Percentiles rank a stretch among this genome's conserved stretches.
These are phyloP conservation scores for Himantopus leucocephalus DNA, from an alignment of 2,113 vertebrate species.

Conservation along the genomic window DNA sequence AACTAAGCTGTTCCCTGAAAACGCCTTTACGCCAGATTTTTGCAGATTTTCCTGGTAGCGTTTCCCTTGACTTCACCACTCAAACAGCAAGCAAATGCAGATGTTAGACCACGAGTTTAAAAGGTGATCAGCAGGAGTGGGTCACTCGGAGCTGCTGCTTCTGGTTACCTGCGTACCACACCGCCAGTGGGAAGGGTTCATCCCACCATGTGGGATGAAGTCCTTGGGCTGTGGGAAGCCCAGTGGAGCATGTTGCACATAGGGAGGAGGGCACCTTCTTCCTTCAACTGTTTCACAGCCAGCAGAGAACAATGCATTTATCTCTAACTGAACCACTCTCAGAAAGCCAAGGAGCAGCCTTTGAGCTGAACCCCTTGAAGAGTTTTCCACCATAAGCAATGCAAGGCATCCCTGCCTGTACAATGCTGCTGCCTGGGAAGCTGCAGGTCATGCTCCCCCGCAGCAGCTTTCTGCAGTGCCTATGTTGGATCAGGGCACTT, in stretches of 20 bases:
- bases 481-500: not conserved
- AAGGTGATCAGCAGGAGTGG: not conserved
- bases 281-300: not conserved
- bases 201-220: fast-evolving
- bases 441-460: not conserved
- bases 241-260: fast-evolving
- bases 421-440: not conserved
- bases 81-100: not conserved
- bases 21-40: not conserved
- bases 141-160: not conserved
- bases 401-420: fast-evolving
- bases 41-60: not conserved
- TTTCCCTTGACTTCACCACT: not conserved
- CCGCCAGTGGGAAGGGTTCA: fast-evolving
- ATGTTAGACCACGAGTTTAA: not conserved
- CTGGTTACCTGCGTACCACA: not conserved
- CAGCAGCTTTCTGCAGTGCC: not conserved
- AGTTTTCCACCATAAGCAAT: not conserved
- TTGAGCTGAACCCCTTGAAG: not conserved
- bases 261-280: not conserved
- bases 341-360: not conserved
- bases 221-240: not conserved
- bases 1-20: not conserved
- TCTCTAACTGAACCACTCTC: not conserved
- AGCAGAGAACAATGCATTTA: not conserved